phyloP scores from a whole-genome alignment of 2,797 vertebrate species.

The Darevskia mixta region DNA sequence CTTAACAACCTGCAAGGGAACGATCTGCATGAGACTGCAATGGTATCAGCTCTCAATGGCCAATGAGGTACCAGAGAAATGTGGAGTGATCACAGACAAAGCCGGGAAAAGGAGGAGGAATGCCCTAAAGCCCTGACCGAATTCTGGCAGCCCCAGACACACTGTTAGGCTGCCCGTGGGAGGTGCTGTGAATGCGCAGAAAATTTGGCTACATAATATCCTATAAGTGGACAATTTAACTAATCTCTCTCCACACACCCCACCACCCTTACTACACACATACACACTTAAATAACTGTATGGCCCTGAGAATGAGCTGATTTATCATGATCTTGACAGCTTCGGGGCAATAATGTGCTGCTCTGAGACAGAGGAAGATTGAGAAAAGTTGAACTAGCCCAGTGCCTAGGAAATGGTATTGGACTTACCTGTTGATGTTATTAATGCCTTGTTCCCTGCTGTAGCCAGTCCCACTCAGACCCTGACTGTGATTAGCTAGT shows the following conservation, averaged over 20 bases:
- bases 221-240: neutral
- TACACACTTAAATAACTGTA: neutral
- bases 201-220: slow-evolving; percentile 20
- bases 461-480: neutral
- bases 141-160: slow-evolving; percentile 16
- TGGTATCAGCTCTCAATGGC: slow-evolving; percentile 59
- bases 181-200: slow-evolving; percentile 3
- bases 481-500: neutral
- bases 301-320: slow-evolving; percentile 25
- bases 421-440: neutral
- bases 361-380: neutral
- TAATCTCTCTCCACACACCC: neutral
- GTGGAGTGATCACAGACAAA: slow-evolving; percentile 66
- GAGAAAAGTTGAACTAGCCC: neutral
- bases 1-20: slow-evolving; percentile 16
- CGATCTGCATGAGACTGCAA: slow-evolving; percentile 32
- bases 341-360: neutral
- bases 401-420: neutral
- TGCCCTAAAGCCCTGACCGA: slow-evolving; percentile 44
- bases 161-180: slow-evolving; percentile 33
- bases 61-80: slow-evolving; percentile 55
- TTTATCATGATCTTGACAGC: slow-evolving; percentile 4
- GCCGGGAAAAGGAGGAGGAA: slow-evolving; percentile 68
- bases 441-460: neutral
- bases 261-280: too few relatives aligned